phyloP scores from a whole-genome alignment of 2,888 invertebrate species.

The Baronia brevicornis region DNA sequence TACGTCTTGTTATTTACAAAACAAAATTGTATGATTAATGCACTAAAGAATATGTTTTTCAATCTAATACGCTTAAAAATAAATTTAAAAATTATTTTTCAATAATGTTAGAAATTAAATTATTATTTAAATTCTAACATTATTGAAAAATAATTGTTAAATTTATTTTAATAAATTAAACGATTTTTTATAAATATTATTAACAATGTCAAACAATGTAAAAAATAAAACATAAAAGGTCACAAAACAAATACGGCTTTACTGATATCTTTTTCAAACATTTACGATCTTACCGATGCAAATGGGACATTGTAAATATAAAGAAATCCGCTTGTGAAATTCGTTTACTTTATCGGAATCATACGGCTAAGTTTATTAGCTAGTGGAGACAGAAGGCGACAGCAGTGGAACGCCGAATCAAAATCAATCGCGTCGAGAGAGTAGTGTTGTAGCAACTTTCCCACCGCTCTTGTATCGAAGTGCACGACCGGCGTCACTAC shows the following conservation, averaged over 20 bases:
- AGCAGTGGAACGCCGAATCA: conserved; percentile 30
- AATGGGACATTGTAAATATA: conserved; percentile 7
- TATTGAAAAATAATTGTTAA: no score
- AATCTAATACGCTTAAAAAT: no score
- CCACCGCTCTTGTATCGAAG: conserved; percentile 51
- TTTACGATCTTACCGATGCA: conserved; percentile 8
- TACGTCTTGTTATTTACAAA: no score
- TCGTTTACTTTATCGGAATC: conserved; percentile 6
- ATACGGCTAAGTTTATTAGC: conserved; percentile 5
- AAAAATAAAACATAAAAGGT: not conserved
- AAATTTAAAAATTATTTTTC: no score
- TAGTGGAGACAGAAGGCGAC: conserved; percentile 19
- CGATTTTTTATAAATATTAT: no score
- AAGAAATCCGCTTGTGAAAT: conserved; percentile 6
- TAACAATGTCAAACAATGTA: not conserved
- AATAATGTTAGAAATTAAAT: no score
- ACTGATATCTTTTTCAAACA: conserved; percentile 1
- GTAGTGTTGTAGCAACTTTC: conserved; percentile 65
- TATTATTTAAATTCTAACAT: no score
- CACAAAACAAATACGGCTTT: conserved; percentile 1
- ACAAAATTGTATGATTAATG: no score
- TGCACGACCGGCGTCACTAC: conserved; percentile 34
- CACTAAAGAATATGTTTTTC: no score
- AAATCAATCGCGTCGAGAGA: conserved; percentile 55
- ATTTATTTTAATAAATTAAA: no score